Evolutionary conservation across 2,888 invertebrate species (phyloP), one percentile per base, ranked within the genome.

Genomic region (Rhagium mordax): DNA sequence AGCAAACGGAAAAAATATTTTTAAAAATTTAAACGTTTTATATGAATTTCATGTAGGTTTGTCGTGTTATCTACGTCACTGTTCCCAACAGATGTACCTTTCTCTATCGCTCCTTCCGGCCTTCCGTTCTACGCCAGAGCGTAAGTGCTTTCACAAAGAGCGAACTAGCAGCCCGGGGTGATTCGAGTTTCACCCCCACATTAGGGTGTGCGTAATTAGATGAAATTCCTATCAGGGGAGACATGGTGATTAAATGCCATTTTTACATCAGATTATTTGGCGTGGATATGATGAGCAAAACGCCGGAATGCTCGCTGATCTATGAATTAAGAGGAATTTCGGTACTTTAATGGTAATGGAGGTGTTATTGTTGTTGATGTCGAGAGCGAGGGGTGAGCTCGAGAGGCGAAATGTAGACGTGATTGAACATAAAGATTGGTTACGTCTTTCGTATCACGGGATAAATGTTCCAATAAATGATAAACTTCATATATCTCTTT

Each of bases 211-310:
- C 78, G 82, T 85, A 85, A 85, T 85, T 85, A 85, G 84, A 85
- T 85, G 82, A 85, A 85, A 85, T 85, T 85, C 84, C 85, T 83
- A 79, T 83, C 83, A 75, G 78, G 81, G 79, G 81, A 80, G 80
- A 72, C 75, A 74, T 75, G 76, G 76, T 78, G 82, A 83, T 82
- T 83, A 82, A 83, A 82, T 80, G 82, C 82, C 79, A 75, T 79
- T 79, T 79, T 79, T 79, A 76, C 79, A 79, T 77, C 72, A 71
- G 75, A 78, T 78, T 75, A 77, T 71, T 66, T 69, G 67, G 64
- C 60, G 72, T 27, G 71, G 70, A 71, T 73, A 73, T 70, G 74
- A 73, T 70, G 77, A 70, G 41, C 48, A 66, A 65, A 74, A 71
- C 70, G 70, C 66, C 49, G 69, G 61, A 61, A 55, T 70, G 70